A percentile compares a stretch with the other conserved stretches of the same genome.
phyloP scores from a whole-genome alignment of 2,113 vertebrate species.

The Pangasianodon gigas region DNA sequence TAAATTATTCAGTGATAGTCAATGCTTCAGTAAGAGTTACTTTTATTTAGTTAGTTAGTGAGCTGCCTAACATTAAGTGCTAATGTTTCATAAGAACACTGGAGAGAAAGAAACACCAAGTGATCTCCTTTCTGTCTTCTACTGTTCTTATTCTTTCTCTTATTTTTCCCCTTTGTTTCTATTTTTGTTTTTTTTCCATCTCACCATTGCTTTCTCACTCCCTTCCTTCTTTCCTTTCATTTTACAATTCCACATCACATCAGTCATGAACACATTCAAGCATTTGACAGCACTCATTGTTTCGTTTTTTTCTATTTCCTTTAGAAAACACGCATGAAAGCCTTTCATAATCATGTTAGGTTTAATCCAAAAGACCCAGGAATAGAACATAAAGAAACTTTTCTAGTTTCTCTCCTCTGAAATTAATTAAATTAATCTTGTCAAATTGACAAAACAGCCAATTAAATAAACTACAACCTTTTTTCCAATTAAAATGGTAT shows the following conservation, averaged over 20 bases:
- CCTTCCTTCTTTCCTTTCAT: neutral
- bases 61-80: neutral
- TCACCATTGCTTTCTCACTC: neutral
- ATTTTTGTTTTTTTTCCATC: neutral
- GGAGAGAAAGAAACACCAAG: neutral
- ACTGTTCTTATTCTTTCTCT: neutral
- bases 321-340: neutral
- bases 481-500: neutral
- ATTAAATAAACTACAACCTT: neutral
- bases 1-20: neutral
- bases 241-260: neutral
- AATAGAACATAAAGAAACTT: neutral
- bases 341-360: neutral
- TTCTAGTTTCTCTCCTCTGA: neutral
- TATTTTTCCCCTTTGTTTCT: neutral
- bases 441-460: neutral
- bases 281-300: neutral
- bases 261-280: neutral
- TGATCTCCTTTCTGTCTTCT: neutral
- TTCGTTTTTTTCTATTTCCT: neutral
- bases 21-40: neutral
- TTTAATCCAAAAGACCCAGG: neutral
- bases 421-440: neutral
- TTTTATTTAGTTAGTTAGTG: neutral
- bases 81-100: neutral